These are phyloP conservation scores for Calephelis virginiensis DNA, from an alignment of 1,140 invertebrate species.

Conservation along the genomic window DNA sequence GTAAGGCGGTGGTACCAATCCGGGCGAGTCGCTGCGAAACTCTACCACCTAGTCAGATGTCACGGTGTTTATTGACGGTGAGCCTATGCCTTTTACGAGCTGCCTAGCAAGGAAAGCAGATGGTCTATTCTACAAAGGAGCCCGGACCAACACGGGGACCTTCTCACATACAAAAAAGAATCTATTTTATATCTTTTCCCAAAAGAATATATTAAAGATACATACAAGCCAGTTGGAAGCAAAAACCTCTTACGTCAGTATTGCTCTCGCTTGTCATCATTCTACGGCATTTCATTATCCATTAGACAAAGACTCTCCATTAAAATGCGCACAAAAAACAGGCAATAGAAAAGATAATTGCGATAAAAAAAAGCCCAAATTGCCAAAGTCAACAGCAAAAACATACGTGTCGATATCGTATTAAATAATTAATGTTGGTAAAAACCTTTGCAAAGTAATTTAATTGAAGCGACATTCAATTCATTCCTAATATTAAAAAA, in stretches of 20 bases:
- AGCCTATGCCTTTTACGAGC: too few species aligned
- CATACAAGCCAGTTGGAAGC: not conserved
- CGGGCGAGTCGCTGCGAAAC: too few species aligned
- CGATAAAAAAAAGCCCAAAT: constrained; percentile 7
- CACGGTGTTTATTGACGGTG: too few species aligned
- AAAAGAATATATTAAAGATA: not conserved
- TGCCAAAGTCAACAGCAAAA: constrained; percentile 23
- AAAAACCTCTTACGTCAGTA: constrained; percentile 7
- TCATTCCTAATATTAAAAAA: too few species aligned
- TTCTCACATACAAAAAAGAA: too few species aligned
- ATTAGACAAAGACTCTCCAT: constrained; percentile 14
- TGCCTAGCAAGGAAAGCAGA: too few species aligned
- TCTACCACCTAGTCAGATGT: too few species aligned
- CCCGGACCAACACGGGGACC: too few species aligned
- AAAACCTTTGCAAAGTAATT: constrained; percentile 30
- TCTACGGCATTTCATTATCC: not conserved
- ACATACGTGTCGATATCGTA: constrained; percentile 31
- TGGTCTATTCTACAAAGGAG: too few species aligned
- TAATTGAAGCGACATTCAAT: constrained; percentile 20
- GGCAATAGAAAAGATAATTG: constrained; percentile 21
- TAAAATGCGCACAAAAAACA: constrained; percentile 6
- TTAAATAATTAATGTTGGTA: constrained; percentile 34
- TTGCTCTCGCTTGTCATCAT: constrained; percentile 2
- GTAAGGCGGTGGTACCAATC: too few species aligned
- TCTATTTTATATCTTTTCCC: not conserved